These are phyloP conservation scores for Furcifer pardalis DNA, from an alignment of 2,797 vertebrate species.

Conservation along the genomic window DNA sequence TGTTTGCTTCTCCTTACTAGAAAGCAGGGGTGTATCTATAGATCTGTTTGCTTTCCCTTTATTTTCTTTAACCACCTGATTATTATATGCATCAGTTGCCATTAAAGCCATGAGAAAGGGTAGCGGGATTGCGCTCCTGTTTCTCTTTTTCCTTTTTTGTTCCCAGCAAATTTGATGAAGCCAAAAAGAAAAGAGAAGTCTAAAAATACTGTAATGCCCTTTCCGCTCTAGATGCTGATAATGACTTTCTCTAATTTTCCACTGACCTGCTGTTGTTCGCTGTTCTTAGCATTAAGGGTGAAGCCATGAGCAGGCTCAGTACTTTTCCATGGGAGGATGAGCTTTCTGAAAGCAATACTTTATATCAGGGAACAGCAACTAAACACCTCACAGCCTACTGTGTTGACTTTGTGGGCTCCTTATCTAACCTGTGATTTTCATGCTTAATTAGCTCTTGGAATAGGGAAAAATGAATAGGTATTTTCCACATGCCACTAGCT, in stretches of 20 bases:
- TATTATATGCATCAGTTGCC: constrained; percentile 18
- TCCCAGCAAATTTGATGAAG: constrained; percentile 45
- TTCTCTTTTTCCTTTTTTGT: background rate
- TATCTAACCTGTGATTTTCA: constrained; percentile 62
- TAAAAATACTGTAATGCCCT: constrained; percentile 64
- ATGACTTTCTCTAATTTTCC: constrained; percentile 66
- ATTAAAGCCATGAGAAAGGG: constrained; percentile 29
- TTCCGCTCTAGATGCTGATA: constrained; percentile 61
- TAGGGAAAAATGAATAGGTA: constrained; percentile 43
- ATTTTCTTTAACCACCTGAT: constrained; percentile 11
- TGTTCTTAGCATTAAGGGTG: constrained; percentile 60
- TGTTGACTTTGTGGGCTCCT: constrained; percentile 58
- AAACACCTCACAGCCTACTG: constrained; percentile 50
- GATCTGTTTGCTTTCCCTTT: constrained; percentile 9
- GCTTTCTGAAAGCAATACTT: constrained; percentile 66
- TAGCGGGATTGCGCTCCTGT: background rate
- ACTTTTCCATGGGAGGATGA: constrained; percentile 71
- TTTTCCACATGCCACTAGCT: constrained; percentile 54
- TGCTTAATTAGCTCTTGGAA: constrained; percentile 49
- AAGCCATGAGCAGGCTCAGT: constrained; percentile 66
- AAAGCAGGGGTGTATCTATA: constrained; percentile 1
- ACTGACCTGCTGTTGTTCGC: constrained; percentile 58
- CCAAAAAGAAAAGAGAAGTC: constrained; percentile 36
- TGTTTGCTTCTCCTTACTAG: background rate
- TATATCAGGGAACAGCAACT: constrained; percentile 66